Percentiles rank a stretch among this genome's conserved stretches.
Conservation (phyloP, 2,113 vertebrate species). For the Vanacampus margaritifer region DNA sequence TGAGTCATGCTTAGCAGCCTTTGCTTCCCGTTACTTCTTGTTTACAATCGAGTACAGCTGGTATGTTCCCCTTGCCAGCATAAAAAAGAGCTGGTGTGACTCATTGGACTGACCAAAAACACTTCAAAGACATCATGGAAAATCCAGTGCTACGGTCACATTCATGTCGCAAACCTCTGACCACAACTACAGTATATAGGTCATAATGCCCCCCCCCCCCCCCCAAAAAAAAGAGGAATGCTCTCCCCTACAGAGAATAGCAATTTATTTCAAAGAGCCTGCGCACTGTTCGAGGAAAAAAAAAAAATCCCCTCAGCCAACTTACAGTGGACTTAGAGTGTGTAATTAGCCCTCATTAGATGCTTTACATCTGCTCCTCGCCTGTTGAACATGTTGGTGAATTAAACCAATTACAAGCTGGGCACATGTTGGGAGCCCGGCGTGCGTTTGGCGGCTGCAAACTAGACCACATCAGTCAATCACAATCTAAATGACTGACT, state of each 20-base stretch:
- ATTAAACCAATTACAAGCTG: constrained; percentile 10
- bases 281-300: constrained; percentile 15
- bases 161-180: constrained; percentile 4
- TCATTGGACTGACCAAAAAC: constrained; percentile 5
- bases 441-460: background rate
- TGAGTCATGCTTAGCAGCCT: constrained; percentile 2
- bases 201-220: too few relatives aligned
- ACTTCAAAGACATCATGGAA: constrained; percentile 1
- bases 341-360: constrained; percentile 40
- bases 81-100: background rate
- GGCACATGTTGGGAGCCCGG: constrained; percentile 10
- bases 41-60: background rate
- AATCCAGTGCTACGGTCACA: background rate
- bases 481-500: background rate
- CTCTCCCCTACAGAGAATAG: constrained; percentile 15
- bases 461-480: constrained; percentile 9
- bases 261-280: constrained; percentile 34
- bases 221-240: constrained; percentile 17
- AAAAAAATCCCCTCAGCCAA: constrained; percentile 19
- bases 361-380: constrained; percentile 25
- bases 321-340: constrained; percentile 18
- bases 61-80: background rate
- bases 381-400: constrained; percentile 17
- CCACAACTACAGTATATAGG: constrained; percentile 16
- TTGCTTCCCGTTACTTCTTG: constrained; percentile 4